Base-by-base conservation (phyloP, 2,888 invertebrate genomes). In the Orchestes rusci region DNA sequence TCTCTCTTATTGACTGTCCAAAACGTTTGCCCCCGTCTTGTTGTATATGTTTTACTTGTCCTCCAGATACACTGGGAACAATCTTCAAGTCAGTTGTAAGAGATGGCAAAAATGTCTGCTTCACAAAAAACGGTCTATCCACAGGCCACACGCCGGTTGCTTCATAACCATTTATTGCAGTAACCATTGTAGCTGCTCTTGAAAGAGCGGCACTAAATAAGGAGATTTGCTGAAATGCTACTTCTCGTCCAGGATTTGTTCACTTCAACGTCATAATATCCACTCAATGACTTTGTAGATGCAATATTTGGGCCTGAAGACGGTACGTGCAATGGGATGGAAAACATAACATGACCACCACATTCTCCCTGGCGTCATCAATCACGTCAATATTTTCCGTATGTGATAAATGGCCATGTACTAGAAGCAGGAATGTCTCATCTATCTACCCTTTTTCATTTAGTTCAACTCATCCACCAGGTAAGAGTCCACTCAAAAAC, bases 311-410 rank as follows among this genome's bases (percentile, higher is more conserved):
- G n/a, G 19, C 8, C 16, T 43, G 31, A 3, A 43, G 18, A 3
- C 20, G 18, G 18, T 43, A 20, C 3, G 64, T 39, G 30, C 30
- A 16, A 18, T 29, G 30, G 4, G 63, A 60, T 19, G 63, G 57
- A 34, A 64, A 54, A 37, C 60, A 60, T 10, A 65, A 38, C n/a
- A 64, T 43, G 23, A 23, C 23, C 23, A 7, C 5, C 7, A 8
- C 23, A 23, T 23, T 18, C 10, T 18, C 23, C 16, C 36, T 36
- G 12, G n/a, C 36, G 20, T 36, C 5, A 13, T 16, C 16, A 13
- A 34, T 51, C 3, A 61, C 30, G 13, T 58, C 53, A 13, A 61
- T 23, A 43, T 63, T 67, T 39, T 50, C 50, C 10, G 50, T 53
- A 34, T 48, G 50, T 7, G 41, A 39, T 8, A 37, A n/a, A 30